A percentile compares a stretch with the other conserved stretches of the same genome.
These are phyloP conservation scores for Macrostomum lignano DNA, from an alignment of 1,140 invertebrate genomes.

Conservation along the genomic window DNA sequence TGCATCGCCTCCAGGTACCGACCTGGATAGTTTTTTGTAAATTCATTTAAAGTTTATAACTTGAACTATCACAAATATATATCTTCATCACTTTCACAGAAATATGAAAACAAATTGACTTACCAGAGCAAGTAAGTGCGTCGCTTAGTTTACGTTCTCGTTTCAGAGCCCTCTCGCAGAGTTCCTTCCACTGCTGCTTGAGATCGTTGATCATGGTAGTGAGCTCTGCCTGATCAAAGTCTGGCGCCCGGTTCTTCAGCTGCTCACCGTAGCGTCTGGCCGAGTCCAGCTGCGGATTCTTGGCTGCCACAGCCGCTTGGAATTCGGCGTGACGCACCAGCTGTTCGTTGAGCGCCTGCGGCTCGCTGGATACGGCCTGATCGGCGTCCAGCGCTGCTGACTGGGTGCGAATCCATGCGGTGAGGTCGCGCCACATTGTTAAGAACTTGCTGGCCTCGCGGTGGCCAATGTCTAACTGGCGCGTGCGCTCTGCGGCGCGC, in stretches of 20 bases:
- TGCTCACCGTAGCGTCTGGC: slow-evolving; percentile 60
- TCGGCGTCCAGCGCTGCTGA: slow-evolving; percentile 46
- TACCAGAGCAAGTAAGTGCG: too few relatives aligned
- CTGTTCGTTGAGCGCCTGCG: slow-evolving; percentile 48
- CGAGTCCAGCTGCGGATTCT: slow-evolving; percentile 60
- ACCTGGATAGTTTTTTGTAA: too few relatives aligned
- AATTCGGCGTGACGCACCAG: slow-evolving; percentile 74
- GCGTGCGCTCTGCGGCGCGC: slow-evolving; percentile 68
- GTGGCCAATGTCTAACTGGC: slow-evolving; percentile 69
- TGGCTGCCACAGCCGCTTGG: slow-evolving; percentile 55
- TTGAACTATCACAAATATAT: too few relatives aligned
- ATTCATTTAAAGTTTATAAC: too few relatives aligned
- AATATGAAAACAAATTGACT: too few relatives aligned
- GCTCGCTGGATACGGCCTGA: slow-evolving; percentile 48
- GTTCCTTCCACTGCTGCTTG: slow-evolving; percentile 69
- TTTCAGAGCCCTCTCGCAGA: slow-evolving; percentile 80
- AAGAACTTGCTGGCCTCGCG: slow-evolving; percentile 63
- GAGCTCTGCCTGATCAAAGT: slow-evolving; percentile 49
- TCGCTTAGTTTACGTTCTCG: too few relatives aligned
- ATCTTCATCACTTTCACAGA: too few relatives aligned
- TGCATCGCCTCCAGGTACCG: too few relatives aligned
- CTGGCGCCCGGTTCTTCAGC: slow-evolving; percentile 70
- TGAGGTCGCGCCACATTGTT: slow-evolving; percentile 36
- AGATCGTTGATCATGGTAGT: slow-evolving; percentile 56
- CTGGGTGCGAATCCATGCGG: slow-evolving; percentile 57